A percentile compares a stretch with the other conserved stretches of the same genome.
Evolutionary conservation across 2,797 vertebrate genomes (phyloP).

Genomic region (Gephyroberyx darwinii): DNA sequence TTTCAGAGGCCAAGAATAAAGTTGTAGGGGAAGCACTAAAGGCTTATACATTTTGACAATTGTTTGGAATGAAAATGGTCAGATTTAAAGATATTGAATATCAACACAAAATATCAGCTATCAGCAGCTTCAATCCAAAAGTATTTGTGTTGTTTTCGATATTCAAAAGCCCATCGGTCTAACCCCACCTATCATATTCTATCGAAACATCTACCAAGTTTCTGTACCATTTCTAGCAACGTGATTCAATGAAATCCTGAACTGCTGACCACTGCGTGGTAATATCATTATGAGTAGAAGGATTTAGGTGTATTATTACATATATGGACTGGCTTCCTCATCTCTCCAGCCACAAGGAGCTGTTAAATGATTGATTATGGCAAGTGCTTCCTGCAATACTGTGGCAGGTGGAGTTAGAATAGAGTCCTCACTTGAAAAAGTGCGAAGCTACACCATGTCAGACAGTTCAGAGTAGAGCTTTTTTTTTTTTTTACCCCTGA

Average conservation of each 20-base stretch:
- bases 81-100: no score
- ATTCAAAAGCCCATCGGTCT: no score
- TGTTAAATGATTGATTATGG: slow-evolving; percentile 38
- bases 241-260: background rate
- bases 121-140: background rate
- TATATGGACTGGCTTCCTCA: slow-evolving; percentile 5
- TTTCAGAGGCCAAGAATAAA: background rate
- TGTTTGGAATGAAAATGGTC: no score
- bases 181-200: background rate
- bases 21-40: background rate
- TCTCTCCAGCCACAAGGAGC: slow-evolving; percentile 3
- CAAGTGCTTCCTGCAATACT: slow-evolving; percentile 31
- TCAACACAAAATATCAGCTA: no score
- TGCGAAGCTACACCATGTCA: background rate
- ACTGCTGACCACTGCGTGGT: background rate
- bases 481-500: background rate
- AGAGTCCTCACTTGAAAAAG: background rate
- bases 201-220: background rate
- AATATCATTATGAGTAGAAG: background rate
- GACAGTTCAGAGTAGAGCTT: slow-evolving; percentile 1
- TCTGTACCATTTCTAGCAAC: background rate
- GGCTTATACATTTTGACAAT: background rate
- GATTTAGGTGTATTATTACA: background rate
- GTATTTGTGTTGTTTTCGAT: background rate
- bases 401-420: slow-evolving; percentile 25